Evolutionary conservation across 1,140 invertebrate species (phyloP).

Genomic region (Agrypnia vestita): DNA sequence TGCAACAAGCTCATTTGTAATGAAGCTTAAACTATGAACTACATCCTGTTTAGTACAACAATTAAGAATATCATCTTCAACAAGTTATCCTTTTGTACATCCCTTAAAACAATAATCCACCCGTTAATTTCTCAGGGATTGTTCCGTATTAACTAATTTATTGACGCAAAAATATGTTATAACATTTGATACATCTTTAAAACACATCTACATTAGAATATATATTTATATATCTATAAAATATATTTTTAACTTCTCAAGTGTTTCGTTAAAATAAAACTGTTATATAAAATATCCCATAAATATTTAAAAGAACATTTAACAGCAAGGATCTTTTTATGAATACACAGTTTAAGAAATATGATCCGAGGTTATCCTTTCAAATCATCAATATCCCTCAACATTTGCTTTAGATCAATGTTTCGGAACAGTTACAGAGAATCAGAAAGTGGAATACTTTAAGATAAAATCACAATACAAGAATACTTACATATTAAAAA

Average conservation of each 20-base stretch:
- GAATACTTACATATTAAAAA: slow-evolving; percentile 21
- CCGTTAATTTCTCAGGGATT: neutral
- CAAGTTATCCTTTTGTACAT: neutral
- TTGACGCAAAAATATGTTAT: slow-evolving; percentile 1
- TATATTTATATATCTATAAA: neutral
- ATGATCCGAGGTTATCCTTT: neutral
- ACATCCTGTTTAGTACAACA: neutral
- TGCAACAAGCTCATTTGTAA: slow-evolving; percentile 58
- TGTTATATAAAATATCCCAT: neutral
- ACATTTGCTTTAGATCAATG: neutral
- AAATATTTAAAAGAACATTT: slow-evolving; percentile 18
- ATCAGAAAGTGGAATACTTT: slow-evolving; percentile 8
- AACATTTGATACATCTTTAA: neutral
- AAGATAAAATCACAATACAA: slow-evolving; percentile 19
- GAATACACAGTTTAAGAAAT: neutral
- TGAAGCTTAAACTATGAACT: slow-evolving; percentile 38
- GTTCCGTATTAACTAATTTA: neutral
- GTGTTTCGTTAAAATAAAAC: too few relatives aligned
- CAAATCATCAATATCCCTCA: neutral
- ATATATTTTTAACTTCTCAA: neutral
- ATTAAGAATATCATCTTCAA: too few relatives aligned
- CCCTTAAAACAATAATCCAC: neutral
- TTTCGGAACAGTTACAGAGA: neutral
- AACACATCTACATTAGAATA: slow-evolving; percentile 8
- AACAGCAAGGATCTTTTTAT: neutral